Evolutionary conservation across 1,140 invertebrate genomes (phyloP).

Genomic region (Sesamia nonagrioides): DNA sequence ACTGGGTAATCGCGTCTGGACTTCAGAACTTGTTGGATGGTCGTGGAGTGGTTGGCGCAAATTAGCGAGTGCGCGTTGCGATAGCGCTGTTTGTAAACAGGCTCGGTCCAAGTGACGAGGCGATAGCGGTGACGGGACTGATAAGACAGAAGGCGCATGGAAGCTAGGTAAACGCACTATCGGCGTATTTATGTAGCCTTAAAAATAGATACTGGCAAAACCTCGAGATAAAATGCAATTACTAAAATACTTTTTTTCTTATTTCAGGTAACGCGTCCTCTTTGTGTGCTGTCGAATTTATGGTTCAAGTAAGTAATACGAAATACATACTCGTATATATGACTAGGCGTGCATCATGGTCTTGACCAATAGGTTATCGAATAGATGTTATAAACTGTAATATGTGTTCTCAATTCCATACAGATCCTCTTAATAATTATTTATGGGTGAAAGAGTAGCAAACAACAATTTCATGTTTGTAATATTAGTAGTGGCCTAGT

Average conservation of each 20-base stretch:
- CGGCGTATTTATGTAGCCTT: constrained; percentile 20
- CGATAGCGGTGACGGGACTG: constrained; percentile 15
- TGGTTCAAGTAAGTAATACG: neutral
- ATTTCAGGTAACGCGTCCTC: constrained; percentile 9
- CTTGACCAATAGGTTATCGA: no score
- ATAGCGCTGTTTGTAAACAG: constrained; percentile 78
- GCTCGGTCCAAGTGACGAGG: constrained; percentile 56
- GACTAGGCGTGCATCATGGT: no score
- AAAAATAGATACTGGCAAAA: constrained; percentile 29
- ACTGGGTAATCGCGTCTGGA: constrained; percentile 77
- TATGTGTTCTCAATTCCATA: no score
- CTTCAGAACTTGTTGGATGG: constrained; percentile 78
- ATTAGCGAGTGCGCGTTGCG: constrained; percentile 84
- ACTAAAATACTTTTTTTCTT: constrained; percentile 7
- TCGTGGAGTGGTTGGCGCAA: constrained; percentile 75
- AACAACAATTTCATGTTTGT: no score
- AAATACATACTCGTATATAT: no score
- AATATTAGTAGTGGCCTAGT: no score
- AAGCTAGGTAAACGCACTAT: constrained; percentile 35
- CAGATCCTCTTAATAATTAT: no score
- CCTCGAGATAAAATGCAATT: constrained; percentile 18
- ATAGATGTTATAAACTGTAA: no score
- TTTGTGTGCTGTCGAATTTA: neutral
- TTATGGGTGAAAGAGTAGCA: no score
- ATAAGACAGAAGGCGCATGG: neutral